Evolutionary conservation across 2,113 vertebrate genomes (phyloP).

Genomic region (Hyperopisus bebe): DNA sequence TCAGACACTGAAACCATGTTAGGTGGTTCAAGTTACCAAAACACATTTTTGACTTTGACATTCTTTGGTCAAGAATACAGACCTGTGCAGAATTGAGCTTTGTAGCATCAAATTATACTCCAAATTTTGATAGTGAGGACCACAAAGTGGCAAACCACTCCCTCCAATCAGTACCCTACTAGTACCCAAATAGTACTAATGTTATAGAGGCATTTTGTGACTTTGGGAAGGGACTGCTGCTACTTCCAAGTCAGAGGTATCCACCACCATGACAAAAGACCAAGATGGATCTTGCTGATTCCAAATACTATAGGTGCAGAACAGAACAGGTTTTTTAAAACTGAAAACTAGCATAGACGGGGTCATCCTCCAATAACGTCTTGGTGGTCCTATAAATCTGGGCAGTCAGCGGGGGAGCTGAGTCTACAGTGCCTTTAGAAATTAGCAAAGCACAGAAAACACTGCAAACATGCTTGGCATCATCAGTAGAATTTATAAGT

Average conservation of each 20-base stretch:
- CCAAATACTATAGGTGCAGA: background rate
- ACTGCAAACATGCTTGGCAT: background rate
- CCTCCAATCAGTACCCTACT: background rate
- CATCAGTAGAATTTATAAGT: background rate
- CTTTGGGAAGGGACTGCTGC: background rate
- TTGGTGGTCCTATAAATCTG: background rate
- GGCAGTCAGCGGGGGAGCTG: background rate
- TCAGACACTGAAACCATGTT: background rate
- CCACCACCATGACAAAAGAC: background rate
- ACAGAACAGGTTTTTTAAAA: background rate
- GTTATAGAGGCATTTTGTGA: background rate
- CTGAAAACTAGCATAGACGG: background rate
- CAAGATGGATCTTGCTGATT: background rate
- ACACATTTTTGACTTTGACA: background rate
- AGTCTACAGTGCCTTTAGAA: background rate
- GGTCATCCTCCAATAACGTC: background rate
- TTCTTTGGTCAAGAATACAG: background rate
- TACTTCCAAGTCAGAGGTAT: background rate
- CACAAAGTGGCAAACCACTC: background rate
- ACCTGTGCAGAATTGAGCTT: background rate
- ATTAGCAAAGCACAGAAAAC: background rate
- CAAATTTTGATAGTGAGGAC: background rate
- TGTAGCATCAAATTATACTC: background rate
- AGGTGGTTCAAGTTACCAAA: background rate
- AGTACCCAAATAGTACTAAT: background rate